Percentiles rank a stretch among this genome's conserved stretches.
Evolutionary conservation across 2,113 vertebrate genomes (phyloP).

Genomic region (Circaetus cinerascens): DNA sequence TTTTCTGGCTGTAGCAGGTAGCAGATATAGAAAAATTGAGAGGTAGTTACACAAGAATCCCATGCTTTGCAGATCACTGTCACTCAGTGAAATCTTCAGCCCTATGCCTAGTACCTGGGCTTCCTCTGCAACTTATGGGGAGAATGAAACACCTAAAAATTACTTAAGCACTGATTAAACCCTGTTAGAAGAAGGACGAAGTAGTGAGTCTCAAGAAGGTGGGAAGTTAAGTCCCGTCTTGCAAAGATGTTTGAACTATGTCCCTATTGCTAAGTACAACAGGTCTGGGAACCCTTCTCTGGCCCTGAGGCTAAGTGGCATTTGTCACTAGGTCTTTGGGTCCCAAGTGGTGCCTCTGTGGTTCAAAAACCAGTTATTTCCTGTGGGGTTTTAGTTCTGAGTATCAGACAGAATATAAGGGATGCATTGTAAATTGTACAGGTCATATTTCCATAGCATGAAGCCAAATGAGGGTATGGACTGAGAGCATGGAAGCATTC

Average conservation of each 20-base stretch:
- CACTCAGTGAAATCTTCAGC: not conserved
- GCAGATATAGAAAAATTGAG: not conserved
- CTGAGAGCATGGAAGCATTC: not conserved
- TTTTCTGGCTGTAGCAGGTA: not conserved
- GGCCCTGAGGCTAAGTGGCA: not conserved
- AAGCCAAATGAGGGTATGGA: rapidly evolving
- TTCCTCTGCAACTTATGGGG: not conserved
- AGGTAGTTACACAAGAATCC: not conserved
- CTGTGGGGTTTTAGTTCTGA: not conserved
- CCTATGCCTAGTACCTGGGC: not conserved
- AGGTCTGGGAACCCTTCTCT: not conserved
- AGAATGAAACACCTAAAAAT: not conserved
- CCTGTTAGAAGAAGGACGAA: not conserved
- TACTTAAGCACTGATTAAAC: not conserved
- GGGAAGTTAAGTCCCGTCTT: rapidly evolving
- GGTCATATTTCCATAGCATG: not conserved
- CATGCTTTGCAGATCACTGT: not conserved
- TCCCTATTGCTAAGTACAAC: not conserved
- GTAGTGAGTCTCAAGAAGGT: not conserved
- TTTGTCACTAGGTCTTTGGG: not conserved
- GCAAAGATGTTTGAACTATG: not conserved
- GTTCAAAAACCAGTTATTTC: not conserved
- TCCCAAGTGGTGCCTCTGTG: not conserved
- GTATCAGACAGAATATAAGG: not conserved
- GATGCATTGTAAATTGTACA: not conserved